Evolutionary conservation across 2,888 invertebrate genomes (phyloP).

Genomic region (Hirtodrosophila duncani): DNA sequence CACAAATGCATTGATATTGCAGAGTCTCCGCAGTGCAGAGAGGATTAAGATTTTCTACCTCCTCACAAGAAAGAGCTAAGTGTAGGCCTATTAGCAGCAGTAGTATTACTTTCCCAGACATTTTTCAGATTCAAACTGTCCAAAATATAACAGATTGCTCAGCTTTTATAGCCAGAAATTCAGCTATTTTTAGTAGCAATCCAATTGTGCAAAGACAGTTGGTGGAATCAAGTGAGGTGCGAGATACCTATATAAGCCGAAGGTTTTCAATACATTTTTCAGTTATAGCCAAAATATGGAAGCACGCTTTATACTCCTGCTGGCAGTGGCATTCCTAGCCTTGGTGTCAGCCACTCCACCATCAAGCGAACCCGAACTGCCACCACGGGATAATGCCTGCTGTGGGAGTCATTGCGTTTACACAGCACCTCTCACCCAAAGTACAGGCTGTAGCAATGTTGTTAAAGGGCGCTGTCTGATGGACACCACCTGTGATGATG

Average conservation of each 20-base stretch:
- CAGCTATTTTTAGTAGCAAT: neutral
- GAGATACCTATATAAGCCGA: constrained; percentile 18
- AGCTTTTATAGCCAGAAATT: constrained; percentile 15
- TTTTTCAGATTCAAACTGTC: neutral
- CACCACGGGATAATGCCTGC: constrained; percentile 17
- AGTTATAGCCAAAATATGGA: neutral
- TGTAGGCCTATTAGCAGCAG: neutral
- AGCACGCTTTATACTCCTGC: neutral
- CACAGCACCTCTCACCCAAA: too few species aligned
- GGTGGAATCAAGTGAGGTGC: neutral
- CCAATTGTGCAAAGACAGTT: constrained; percentile 14
- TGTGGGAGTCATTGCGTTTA: constrained; percentile 15
- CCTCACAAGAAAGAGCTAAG: neutral
- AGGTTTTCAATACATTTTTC: neutral
- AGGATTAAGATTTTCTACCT: neutral
- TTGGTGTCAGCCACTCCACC: neutral
- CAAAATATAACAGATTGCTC: neutral
- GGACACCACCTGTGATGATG: constrained; percentile 11
- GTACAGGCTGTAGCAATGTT: neutral
- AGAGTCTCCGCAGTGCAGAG: neutral
- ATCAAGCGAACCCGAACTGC: constrained; percentile 17
- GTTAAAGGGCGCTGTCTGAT: neutral
- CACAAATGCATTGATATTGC: constrained; percentile 22
- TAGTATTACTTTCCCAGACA: constrained; percentile 11
- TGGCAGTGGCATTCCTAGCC: neutral